Percentiles rank a stretch among this genome's conserved stretches.
Evolutionary conservation across 2,113 vertebrate genomes (phyloP).

Genomic region (Heterotis niloticus): DNA sequence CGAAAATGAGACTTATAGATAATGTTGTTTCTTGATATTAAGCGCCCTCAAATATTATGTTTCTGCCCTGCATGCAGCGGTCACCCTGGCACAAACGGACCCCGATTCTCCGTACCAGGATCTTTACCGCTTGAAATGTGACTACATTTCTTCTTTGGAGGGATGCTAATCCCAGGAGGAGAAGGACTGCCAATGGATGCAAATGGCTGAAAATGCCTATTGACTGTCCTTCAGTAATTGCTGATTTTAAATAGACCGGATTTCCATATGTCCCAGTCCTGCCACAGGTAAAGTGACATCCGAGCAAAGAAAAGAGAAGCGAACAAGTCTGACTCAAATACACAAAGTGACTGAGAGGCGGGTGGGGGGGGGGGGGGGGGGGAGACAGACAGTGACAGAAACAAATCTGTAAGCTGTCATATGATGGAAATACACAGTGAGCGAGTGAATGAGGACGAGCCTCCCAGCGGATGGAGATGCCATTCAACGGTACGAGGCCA

Average conservation of each 20-base stretch:
- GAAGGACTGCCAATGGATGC: neutral
- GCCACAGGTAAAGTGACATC: neutral
- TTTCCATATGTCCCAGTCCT: neutral
- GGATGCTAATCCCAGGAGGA: no score
- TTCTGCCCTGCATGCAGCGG: no score
- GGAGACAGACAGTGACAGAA: neutral
- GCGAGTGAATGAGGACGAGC: neutral
- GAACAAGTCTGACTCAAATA: neutral
- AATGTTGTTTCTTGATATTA: no score
- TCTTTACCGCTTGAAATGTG: neutral
- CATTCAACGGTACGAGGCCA: neutral
- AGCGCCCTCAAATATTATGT: no score
- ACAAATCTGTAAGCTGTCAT: neutral
- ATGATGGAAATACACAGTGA: neutral
- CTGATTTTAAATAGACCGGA: neutral
- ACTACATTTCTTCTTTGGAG: neutral
- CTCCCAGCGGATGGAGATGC: neutral
- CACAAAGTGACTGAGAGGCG: neutral
- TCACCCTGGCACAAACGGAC: no score
- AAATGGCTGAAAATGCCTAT: neutral
- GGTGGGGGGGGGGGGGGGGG: neutral
- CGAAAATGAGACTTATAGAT: no score
- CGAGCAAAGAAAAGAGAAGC: neutral
- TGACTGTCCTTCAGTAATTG: neutral
- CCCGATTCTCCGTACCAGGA: no score